Base-by-base conservation (phyloP, 2,888 invertebrate genomes). In the Smittia sp. region DNA sequence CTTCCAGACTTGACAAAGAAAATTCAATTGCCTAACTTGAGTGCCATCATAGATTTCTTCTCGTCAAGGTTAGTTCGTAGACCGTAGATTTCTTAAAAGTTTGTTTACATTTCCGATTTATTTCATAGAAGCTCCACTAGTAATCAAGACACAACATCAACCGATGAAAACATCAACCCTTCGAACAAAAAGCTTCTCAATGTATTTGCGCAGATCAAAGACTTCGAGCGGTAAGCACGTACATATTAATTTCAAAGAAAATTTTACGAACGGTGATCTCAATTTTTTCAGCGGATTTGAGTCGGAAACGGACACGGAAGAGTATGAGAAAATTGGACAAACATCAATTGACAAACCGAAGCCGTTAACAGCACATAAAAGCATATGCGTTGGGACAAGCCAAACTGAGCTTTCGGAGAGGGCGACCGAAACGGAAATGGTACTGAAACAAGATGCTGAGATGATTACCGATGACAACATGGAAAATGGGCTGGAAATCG, bases 281-380 rank as follows among this genome's bases (percentile, higher is more conserved):
- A 39, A 39, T 39, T 13, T 67, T 77, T 82, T 75, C 83, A 91
- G 91, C 79, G 90, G 89, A 76, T 89, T 90, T 79, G 92, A 92
- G 79, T 92, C 91, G 0, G 91, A 91, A 82, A 90, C 90, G 0
- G 92, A 93, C 78, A 89, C 90, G 0, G 91, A 92, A 78, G 93
- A 92, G 79, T 93, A 92, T 82, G 93, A 93, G 82, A 90, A 90
- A 79, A 87, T 93, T 7, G 85, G 88, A 15, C 89, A 88, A 80
- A 86, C 86, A 78, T 85, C 85, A 6, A 80, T 84, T 75, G 84
- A 84, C 63, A 81, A 81, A 76, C 81, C 80, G 76, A 81, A 74
- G 74, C 66, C 70, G 41, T 63, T 77, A 75, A 78, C 79, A 52
- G 84, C 4, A 3, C 62, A 63, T 39, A 38, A 73, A 13, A 73